Base-by-base conservation (phyloP, 2,797 vertebrate species). In the Mus caroli region DNA sequence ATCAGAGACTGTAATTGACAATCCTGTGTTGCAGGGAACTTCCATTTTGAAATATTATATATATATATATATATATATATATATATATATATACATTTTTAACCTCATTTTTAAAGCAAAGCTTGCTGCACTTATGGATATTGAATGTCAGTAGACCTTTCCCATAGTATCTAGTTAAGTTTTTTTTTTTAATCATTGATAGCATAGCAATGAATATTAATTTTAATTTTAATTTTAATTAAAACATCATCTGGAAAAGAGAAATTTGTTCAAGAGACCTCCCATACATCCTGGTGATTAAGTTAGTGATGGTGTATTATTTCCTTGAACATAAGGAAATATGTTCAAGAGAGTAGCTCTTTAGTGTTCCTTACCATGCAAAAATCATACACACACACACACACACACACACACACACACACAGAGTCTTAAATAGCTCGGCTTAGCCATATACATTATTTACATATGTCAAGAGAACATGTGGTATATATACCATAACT, bases 201-300 rank as follows among this genome's bases (percentile, higher is more conserved):
- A 20, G 64, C 40, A 60, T 2, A 4, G 22, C 50, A 80, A 26
- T 60, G 52, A 46, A 73, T 26, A 60, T 78, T 91, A 28, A 88
- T 90, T 87, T 78, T 91, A 28, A 88, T 90, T 87, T 78, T 91
- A 28, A 88, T 90, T 77, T 87, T 71, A 93, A 93, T 17, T 52
- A 67, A 92, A 94, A 60, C 40, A 28, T 54, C 40, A 76, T 10
- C 20, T 17, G 54, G n/a, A 67, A 1, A 52, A 58, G 54, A 80
- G 6, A 19, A 83, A 79, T 73, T 54, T 11, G 17, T 84, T 90
- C 64, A 24, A 73, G 40, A 92, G 43, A 34, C 50, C 20, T 54
- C 34, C 15, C 40, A 9, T 37, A 9, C 31, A 15, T 71, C 34
- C 58, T 71, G 52, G 26, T 60, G 52, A 86, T 60, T 77, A 67